Percentiles rank a stretch among this genome's conserved stretches.
Evolutionary conservation across 2,888 invertebrate genomes (phyloP).

Genomic region (Dryocosmus kuriphilus): DNA sequence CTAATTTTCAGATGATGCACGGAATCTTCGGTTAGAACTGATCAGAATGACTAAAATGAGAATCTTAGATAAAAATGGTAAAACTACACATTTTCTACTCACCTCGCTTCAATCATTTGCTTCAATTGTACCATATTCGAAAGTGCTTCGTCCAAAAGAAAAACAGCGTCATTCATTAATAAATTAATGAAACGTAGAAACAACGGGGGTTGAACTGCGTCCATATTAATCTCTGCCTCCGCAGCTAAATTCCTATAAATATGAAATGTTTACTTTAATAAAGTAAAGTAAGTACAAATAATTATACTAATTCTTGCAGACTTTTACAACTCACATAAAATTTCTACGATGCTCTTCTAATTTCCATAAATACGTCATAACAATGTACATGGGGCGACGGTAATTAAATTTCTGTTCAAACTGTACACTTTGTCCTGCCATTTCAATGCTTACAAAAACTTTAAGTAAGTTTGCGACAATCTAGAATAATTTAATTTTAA

Average conservation of each 20-base stretch:
- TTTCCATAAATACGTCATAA: constrained; percentile 95
- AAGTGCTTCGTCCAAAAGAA: constrained; percentile 94
- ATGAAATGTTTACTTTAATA: constrained; percentile 38
- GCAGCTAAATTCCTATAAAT: constrained; percentile 83
- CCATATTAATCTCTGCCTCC: constrained; percentile 92
- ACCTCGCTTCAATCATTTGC: constrained; percentile 88
- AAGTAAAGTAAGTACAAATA: constrained; percentile 18
- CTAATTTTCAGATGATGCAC: no score
- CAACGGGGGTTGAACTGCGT: constrained; percentile 92
- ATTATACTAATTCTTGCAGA: neutral
- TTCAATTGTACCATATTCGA: constrained; percentile 93
- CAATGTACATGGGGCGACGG: constrained; percentile 95
- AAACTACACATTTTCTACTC: no score
- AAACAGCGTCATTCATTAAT: constrained; percentile 98
- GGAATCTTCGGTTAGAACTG: no score
- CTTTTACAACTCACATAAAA: constrained; percentile 82
- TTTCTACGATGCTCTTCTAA: constrained; percentile 87
- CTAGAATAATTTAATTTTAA: constrained; percentile 74
- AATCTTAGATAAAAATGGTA: no score
- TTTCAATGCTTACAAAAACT: constrained; percentile 98
- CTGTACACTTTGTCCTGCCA: constrained; percentile 96
- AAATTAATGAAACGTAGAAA: constrained; percentile 97
- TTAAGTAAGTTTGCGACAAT: constrained; percentile 89
- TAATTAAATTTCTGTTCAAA: constrained; percentile 99
- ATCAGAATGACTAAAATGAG: no score